phyloP scores from a whole-genome alignment of 2,113 vertebrate genomes.

The Pachypanchax playfairii region DNA sequence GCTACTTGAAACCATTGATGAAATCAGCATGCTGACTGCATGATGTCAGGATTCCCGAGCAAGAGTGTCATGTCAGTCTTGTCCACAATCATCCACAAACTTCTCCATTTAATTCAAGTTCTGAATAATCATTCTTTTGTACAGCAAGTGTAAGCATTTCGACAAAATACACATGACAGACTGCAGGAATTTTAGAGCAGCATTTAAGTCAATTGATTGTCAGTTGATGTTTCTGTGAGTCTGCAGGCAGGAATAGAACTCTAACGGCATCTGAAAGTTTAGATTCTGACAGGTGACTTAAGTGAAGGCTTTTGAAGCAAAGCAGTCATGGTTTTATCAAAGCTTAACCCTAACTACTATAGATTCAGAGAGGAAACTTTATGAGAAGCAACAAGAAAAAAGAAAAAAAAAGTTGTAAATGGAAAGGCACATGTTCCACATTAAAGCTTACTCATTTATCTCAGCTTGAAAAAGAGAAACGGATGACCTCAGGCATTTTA shows the following conservation, averaged over 20 bases:
- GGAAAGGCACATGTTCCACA: slow-evolving; percentile 36
- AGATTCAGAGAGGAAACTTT: slow-evolving; percentile 35
- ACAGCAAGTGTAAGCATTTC: slow-evolving; percentile 20
- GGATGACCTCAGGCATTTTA: slow-evolving; percentile 55
- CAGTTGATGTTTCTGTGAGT: slow-evolving; percentile 18
- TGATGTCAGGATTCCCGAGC: slow-evolving; percentile 69
- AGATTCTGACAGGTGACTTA: slow-evolving; percentile 18
- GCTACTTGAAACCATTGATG: slow-evolving; percentile 28
- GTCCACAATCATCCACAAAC: slow-evolving; percentile 64
- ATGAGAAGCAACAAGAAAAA: slow-evolving; percentile 25
- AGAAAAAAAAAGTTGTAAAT: slow-evolving; percentile 29
- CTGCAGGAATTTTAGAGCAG: slow-evolving; percentile 46
- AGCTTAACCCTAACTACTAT: slow-evolving; percentile 40
- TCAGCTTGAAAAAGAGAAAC: slow-evolving; percentile 42
- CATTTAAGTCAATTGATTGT: slow-evolving; percentile 46
- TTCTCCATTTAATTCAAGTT: slow-evolving; percentile 58
- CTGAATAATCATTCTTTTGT: slow-evolving; percentile 70
- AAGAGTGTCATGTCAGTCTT: slow-evolving; percentile 66
- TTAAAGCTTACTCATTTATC: slow-evolving; percentile 62
- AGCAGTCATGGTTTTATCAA: slow-evolving; percentile 48
- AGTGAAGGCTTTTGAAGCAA: slow-evolving; percentile 52
- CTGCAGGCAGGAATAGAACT: slow-evolving; percentile 24
- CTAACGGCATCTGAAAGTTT: slow-evolving; percentile 5
- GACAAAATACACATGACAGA: slow-evolving; percentile 43
- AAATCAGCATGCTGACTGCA: slow-evolving; percentile 52